Evolutionary conservation across 1,140 invertebrate genomes (phyloP).

Genomic region (Hylyphantes graminicola): DNA sequence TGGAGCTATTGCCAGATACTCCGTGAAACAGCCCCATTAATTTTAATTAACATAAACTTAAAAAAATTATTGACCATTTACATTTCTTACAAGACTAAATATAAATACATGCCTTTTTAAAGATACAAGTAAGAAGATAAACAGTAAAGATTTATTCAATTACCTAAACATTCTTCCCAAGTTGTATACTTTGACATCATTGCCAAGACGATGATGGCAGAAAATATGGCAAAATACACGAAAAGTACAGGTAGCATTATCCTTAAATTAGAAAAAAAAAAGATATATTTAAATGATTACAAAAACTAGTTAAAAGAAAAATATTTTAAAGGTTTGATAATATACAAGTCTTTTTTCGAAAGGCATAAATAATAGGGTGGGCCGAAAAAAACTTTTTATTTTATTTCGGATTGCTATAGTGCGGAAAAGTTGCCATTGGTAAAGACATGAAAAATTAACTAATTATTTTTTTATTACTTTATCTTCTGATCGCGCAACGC

Average conservation of each 20-base stretch:
- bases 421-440: no score
- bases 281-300: constrained; percentile 43
- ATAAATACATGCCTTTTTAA: neutral
- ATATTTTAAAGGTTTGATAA: neutral
- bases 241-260: constrained; percentile 67
- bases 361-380: neutral
- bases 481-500: no score
- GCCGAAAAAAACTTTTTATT: no score
- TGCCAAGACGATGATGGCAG: constrained; percentile 70
- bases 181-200: constrained; percentile 70
- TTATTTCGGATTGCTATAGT: no score
- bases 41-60: no score
- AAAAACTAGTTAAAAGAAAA: neutral
- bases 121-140: neutral
- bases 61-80: no score
- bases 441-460: no score
- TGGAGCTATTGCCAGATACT: no score
- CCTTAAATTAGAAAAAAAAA: constrained; percentile 65
- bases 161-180: constrained; percentile 71
- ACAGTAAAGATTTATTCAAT: constrained; percentile 61
- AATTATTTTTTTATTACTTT: no score
- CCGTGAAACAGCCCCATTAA: no score
- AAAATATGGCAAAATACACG: constrained; percentile 70
- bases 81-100: no score
- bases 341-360: no score